phyloP scores from a whole-genome alignment of 2,113 vertebrate genomes.

The Pantherophis guttatus region DNA sequence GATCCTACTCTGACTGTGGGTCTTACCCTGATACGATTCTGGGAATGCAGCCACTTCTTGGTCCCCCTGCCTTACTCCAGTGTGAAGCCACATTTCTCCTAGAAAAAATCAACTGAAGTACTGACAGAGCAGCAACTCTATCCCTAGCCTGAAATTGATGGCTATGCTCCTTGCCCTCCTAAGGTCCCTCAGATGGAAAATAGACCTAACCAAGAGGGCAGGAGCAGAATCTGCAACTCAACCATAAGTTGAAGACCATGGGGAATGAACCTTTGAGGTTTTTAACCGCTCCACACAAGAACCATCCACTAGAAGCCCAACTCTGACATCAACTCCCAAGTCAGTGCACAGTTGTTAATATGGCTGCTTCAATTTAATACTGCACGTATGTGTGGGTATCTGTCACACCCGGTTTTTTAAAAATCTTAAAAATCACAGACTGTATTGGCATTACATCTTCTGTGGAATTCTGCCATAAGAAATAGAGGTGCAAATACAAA shows the following conservation, averaged over 20 bases:
- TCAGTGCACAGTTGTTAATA: background rate
- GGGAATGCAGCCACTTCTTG: background rate
- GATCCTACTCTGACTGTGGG: background rate
- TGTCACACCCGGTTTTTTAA: background rate
- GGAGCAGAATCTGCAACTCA: background rate
- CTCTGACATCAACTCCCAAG: background rate
- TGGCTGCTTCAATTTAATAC: background rate
- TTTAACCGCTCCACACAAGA: background rate
- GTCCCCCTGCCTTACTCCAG: background rate
- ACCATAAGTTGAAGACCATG: background rate
- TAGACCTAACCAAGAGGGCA: background rate
- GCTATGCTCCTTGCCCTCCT: background rate
- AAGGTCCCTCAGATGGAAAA: background rate
- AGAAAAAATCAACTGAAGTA: background rate
- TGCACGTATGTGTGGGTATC: background rate
- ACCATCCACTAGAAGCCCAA: background rate
- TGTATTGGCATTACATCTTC: background rate
- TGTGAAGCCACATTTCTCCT: background rate
- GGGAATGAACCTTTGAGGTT: background rate
- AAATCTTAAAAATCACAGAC: background rate
- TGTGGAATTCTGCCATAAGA: background rate
- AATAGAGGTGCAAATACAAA: background rate
- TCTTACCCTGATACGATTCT: background rate
- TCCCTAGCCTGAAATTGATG: background rate
- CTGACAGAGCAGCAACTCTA: background rate